Evolutionary conservation across 2,888 invertebrate genomes (phyloP).

Genomic region (Noctua fimbriata): DNA sequence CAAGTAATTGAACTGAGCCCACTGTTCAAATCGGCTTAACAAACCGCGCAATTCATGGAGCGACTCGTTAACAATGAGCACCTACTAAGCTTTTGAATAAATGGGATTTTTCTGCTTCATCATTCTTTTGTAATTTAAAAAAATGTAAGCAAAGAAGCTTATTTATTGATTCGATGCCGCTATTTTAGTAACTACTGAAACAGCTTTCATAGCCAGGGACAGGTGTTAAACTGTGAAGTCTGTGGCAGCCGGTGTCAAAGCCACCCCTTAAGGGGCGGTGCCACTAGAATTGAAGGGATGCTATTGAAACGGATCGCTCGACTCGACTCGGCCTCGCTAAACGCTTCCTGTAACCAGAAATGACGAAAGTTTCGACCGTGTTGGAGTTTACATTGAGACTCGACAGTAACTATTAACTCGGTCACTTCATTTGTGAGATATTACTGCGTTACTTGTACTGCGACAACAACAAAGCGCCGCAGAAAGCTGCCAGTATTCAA

Average conservation of each 20-base stretch:
- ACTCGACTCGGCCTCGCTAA: conserved; percentile 52
- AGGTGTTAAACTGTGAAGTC: conserved; percentile 35
- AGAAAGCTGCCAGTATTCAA: not conserved
- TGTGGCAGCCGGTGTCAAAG: conserved; percentile 17
- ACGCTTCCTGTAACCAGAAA: conserved; percentile 62
- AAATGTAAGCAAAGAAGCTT: conserved; percentile 49
- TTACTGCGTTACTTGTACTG: not conserved
- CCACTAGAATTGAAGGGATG: conserved; percentile 41
- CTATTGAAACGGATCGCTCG: conserved; percentile 65
- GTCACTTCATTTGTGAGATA: conserved; percentile 22
- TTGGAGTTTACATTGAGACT: conserved; percentile 61
- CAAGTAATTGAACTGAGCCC: conserved; percentile 69
- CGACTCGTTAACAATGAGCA: conserved; percentile 66
- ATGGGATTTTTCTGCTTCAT: conserved; percentile 66
- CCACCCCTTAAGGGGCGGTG: conserved; percentile 6
- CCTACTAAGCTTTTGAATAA: conserved; percentile 67
- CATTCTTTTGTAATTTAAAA: conserved; percentile 69
- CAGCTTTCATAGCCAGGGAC: conserved; percentile 20
- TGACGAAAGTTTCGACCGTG: conserved; percentile 62
- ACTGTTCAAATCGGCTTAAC: conserved; percentile 69
- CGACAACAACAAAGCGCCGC: not conserved
- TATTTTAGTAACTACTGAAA: conserved; percentile 50
- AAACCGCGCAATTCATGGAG: conserved; percentile 64
- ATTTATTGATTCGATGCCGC: conserved; percentile 45
- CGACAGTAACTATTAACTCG: conserved; percentile 20